These are phyloP conservation scores for Heliconius hermathena DNA, from an alignment of 1,140 invertebrate genomes.

Conservation along the genomic window DNA sequence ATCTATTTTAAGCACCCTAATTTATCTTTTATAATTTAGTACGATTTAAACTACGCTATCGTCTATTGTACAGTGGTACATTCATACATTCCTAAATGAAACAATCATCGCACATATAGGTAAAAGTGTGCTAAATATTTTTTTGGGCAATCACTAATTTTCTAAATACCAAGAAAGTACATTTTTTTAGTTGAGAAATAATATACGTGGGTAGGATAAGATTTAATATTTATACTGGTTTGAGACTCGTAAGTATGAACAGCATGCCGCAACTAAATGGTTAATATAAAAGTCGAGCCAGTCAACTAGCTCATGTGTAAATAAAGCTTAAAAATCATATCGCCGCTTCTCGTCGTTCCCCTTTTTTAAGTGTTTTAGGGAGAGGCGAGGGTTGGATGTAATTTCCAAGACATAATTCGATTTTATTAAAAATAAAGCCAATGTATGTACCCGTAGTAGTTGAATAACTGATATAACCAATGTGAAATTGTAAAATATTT, in stretches of 20 bases:
- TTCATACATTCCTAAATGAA: no score
- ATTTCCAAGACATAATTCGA: conserved; percentile 37
- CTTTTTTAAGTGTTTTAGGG: conserved; percentile 48
- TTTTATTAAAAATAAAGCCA: conserved; percentile 13
- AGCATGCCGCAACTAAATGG: conserved; percentile 16
- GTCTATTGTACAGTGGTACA: no score
- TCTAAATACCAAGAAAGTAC: no score
- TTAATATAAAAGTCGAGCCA: conserved; percentile 39
- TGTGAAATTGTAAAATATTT: background rate
- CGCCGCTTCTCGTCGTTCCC: conserved; percentile 43
- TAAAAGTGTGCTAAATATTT: no score
- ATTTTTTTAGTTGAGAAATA: no score
- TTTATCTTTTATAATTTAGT: no score
- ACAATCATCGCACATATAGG: no score
- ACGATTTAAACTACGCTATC: no score
- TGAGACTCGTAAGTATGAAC: background rate
- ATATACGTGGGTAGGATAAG: no score
- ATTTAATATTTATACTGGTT: background rate
- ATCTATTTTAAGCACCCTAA: no score
- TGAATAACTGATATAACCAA: background rate
- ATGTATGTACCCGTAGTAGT: background rate
- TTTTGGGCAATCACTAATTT: no score
- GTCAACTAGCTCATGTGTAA: conserved; percentile 55
- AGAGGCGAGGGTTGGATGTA: conserved; percentile 43
- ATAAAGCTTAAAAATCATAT: conserved; percentile 70